Conservation (phyloP, 2,113 vertebrate genomes). For the Chaetodon auriga region DNA sequence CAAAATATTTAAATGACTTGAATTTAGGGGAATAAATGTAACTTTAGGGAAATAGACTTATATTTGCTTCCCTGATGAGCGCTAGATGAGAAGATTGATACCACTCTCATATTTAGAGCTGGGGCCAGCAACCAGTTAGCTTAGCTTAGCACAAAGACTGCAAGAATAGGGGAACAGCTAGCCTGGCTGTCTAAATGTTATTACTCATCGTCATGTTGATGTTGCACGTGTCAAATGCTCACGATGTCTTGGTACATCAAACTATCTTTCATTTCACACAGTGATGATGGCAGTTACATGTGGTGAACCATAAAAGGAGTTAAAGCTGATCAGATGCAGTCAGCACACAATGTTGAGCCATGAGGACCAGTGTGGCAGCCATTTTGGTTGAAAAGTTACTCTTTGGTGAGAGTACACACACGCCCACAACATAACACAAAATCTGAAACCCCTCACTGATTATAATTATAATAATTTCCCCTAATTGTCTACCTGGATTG, state of each 20-base stretch:
- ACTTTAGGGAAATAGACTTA: neutral
- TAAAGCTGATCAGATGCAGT: neutral
- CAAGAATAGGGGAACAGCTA: too few relatives aligned
- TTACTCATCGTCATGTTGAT: neutral
- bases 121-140: too few relatives aligned
- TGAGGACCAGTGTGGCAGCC: neutral
- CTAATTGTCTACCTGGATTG: slow-evolving; percentile 67
- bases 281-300: neutral
- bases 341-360: neutral
- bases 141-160: neutral
- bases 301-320: neutral
- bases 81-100: neutral
- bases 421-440: slow-evolving; percentile 38
- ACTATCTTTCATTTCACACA: neutral
- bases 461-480: slow-evolving; percentile 77
- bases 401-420: slow-evolving; percentile 8
- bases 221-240: neutral
- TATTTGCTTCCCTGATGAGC: neutral
- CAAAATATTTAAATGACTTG: neutral
- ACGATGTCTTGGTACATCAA: neutral
- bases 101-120: too few relatives aligned
- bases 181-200: neutral
- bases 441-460: slow-evolving; percentile 54
- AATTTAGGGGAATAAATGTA: neutral
- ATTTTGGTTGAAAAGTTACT: slow-evolving; percentile 40